phyloP scores from a whole-genome alignment of 1,140 invertebrate species.

The Nasonia giraulti region DNA sequence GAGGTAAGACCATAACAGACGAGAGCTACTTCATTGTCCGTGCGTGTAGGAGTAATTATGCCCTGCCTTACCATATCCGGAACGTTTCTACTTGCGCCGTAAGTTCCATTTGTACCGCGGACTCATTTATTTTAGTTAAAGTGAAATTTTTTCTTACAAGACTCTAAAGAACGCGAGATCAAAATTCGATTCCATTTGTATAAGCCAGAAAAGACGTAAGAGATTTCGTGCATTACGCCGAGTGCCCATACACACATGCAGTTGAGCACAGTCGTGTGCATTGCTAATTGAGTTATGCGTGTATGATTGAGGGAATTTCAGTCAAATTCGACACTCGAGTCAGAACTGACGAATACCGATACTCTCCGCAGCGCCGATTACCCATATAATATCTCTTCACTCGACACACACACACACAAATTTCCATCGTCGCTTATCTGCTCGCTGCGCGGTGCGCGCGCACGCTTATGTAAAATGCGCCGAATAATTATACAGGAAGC shows the following conservation, averaged over 20 bases:
- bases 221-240: background rate
- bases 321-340: too few species aligned
- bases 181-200: background rate
- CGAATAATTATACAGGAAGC: slow-evolving; percentile 21
- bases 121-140: background rate
- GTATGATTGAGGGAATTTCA: too few species aligned
- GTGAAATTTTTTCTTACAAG: background rate
- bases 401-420: background rate
- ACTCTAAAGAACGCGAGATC: background rate
- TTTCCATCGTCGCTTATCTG: background rate
- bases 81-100: background rate
- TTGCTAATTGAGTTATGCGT: too few species aligned
- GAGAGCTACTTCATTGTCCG: background rate
- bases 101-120: background rate
- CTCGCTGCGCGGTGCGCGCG: background rate
- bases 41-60: background rate
- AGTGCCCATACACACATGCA: too few species aligned
- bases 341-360: too few species aligned
- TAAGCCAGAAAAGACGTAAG: background rate
- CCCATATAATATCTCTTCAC: too few species aligned
- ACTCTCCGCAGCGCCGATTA: too few species aligned
- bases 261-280: too few species aligned
- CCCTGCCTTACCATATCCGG: background rate
- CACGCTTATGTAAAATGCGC: background rate
- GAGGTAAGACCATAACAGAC: background rate